phyloP scores from a whole-genome alignment of 2,113 vertebrate genomes.

The Pagrus major region DNA sequence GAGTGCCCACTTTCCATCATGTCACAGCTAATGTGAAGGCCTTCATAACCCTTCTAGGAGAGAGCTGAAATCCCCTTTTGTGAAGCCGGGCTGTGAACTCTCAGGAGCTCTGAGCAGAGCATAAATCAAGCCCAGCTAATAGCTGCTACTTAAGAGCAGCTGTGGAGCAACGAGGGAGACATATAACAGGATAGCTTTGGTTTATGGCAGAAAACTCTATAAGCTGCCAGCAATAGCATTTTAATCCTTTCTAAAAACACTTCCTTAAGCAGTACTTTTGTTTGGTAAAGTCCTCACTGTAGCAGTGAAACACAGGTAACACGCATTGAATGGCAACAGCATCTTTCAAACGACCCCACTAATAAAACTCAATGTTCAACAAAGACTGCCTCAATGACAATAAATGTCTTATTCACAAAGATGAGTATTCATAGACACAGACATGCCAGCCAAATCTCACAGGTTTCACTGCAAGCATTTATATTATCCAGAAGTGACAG shows the following conservation, averaged over 20 bases:
- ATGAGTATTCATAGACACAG: conserved; percentile 17
- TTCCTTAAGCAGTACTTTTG: conserved; percentile 3
- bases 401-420: conserved; percentile 27
- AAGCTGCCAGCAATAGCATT: conserved; percentile 41
- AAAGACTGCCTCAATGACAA: not conserved
- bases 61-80: conserved; percentile 61
- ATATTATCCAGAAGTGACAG: conserved; percentile 29
- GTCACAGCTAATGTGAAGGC: conserved; percentile 64
- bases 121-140: conserved; percentile 72
- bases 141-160: conserved; percentile 70
- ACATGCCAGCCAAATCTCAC: conserved; percentile 5
- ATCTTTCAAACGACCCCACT: not conserved
- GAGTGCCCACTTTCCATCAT: conserved; percentile 68
- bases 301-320: not conserved
- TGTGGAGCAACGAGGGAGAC: conserved; percentile 51
- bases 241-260: conserved; percentile 36
- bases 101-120: conserved; percentile 45
- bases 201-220: conserved; percentile 39
- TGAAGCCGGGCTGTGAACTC: conserved; percentile 55
- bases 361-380: conserved; percentile 19
- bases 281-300: conserved; percentile 8
- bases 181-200: conserved; percentile 18
- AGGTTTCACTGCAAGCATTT: conserved; percentile 12
- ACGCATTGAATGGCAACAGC: conserved; percentile 13
- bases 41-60: conserved; percentile 47